Evolutionary conservation across 2,113 vertebrate genomes (phyloP).

Genomic region (Struthidea cinerea): DNA sequence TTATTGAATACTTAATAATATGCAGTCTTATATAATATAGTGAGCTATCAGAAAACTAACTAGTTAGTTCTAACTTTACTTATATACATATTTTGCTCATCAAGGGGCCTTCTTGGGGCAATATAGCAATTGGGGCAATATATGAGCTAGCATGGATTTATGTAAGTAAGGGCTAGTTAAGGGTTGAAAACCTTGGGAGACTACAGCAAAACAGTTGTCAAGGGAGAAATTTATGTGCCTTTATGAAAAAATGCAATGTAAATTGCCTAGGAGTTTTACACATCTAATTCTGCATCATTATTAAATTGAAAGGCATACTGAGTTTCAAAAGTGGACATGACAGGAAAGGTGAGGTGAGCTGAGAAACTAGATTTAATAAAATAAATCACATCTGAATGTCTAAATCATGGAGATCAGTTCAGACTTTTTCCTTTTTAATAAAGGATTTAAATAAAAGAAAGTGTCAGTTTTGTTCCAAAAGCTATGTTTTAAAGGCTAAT

Average conservation of each 20-base stretch:
- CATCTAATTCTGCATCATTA: neutral
- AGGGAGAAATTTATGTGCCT: neutral
- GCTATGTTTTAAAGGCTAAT: neutral
- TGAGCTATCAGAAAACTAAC: neutral
- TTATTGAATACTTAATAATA: neutral
- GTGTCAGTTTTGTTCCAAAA: neutral
- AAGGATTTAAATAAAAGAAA: neutral
- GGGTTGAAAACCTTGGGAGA: neutral
- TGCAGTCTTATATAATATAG: neutral
- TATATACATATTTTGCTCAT: neutral
- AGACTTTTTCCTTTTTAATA: neutral
- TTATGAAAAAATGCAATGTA: neutral
- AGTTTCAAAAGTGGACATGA: constrained; percentile 1
- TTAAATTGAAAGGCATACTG: neutral
- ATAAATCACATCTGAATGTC: neutral
- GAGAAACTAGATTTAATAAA: neutral
- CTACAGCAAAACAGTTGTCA: neutral
- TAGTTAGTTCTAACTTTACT: neutral
- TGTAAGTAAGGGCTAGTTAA: neutral
- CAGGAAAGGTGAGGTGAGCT: neutral
- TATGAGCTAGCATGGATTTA: neutral
- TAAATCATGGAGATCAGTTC: neutral
- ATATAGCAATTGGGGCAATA: neutral
- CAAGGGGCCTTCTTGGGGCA: neutral
- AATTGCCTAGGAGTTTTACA: neutral